phyloP scores from a whole-genome alignment of 2,888 invertebrate genomes.

The Acronicta alni region DNA sequence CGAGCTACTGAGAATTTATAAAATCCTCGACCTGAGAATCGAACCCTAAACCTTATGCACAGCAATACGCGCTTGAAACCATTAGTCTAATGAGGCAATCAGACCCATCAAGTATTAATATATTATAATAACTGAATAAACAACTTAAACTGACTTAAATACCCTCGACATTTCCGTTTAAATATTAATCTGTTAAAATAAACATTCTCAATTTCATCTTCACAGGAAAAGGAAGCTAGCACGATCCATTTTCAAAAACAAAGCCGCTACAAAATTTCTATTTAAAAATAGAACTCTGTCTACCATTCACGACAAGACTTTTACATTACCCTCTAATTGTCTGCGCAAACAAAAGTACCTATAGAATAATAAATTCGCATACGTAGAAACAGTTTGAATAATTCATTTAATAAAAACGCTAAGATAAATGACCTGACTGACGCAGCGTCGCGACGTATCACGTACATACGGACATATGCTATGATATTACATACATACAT shows the following conservation, averaged over 20 bases:
- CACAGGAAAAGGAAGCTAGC: background rate
- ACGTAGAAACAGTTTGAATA: constrained; percentile 58
- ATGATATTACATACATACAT: constrained; percentile 8
- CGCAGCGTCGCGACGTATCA: constrained; percentile 53
- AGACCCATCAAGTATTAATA: background rate
- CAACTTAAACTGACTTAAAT: no score
- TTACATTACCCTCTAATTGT: constrained; percentile 57
- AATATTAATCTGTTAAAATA: no score
- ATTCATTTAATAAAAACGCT: constrained; percentile 68
- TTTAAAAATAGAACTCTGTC: constrained; percentile 16
- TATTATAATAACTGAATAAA: no score
- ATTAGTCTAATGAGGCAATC: background rate
- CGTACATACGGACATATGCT: constrained; percentile 35
- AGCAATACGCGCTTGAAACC: no score
- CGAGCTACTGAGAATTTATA: no score
- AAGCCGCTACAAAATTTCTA: constrained; percentile 3
- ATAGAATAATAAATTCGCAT: constrained; percentile 54
- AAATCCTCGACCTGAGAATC: no score
- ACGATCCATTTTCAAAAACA: background rate
- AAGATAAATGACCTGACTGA: constrained; percentile 63
- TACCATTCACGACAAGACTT: constrained; percentile 38
- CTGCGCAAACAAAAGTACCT: constrained; percentile 39
- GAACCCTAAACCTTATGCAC: no score
- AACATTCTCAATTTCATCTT: no score
- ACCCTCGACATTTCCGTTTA: no score